Evolutionary conservation across 2,888 invertebrate genomes (phyloP).

Genomic region (Habrosyne pyritoides): DNA sequence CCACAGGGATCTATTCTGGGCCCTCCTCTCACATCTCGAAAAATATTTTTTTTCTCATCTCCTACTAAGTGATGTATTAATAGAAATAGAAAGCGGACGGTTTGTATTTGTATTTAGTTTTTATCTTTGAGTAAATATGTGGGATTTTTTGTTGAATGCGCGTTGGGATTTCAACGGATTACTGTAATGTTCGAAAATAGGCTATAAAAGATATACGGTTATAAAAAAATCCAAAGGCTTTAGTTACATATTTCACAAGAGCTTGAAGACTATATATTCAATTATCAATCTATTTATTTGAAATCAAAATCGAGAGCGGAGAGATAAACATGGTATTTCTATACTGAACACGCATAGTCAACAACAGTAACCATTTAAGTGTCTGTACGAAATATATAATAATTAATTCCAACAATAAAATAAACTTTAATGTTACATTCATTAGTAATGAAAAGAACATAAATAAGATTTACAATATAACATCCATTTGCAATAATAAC

Average conservation of each 20-base stretch:
- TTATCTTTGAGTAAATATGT: slow-evolving; percentile 41
- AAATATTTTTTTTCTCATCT: slow-evolving; percentile 54
- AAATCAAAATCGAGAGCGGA: too few species aligned
- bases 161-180: slow-evolving; percentile 6
- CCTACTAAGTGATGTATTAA: slow-evolving; percentile 74
- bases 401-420: neutral
- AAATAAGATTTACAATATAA: slow-evolving; percentile 7
- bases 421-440: neutral
- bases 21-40: slow-evolving; percentile 69
- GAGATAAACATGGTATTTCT: too few species aligned
- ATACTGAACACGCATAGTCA: too few species aligned
- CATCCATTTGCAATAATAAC: slow-evolving; percentile 51
- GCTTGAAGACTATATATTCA: too few species aligned
- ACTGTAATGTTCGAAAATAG: neutral
- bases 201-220: neutral
- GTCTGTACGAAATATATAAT: neutral
- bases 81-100: slow-evolving; percentile 68
- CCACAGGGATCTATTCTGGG: slow-evolving; percentile 80
- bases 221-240: neutral
- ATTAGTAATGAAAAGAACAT: slow-evolving; percentile 2
- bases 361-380: neutral
- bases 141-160: slow-evolving; percentile 24
- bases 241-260: too few species aligned
- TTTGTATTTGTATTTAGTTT: slow-evolving; percentile 64
- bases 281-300: too few species aligned